Base-by-base conservation (phyloP, 2,113 vertebrate genomes). In the Ramphastos sulfuratus region DNA sequence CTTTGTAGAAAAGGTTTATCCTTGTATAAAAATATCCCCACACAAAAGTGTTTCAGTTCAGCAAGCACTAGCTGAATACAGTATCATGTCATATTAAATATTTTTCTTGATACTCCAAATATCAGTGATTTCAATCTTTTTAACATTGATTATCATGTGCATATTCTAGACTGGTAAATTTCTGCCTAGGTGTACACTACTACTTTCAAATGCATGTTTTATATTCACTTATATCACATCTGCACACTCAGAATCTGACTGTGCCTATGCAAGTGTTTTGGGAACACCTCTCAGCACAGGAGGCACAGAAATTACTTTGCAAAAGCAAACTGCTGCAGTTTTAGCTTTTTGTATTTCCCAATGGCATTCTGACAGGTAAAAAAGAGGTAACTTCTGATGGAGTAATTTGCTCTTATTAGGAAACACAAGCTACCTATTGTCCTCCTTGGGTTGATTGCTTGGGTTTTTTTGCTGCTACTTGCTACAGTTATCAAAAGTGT, bases 131-230 rank as follows among this genome's bases (percentile, higher is more conserved):
- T 80, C 3, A 30, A 9, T 6, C 44, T 61, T 70, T 89, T 87
- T 74, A n/a, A n/a, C 18, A 39, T 52, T 19, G 24, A 1, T 74
- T 14, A 8, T 12, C 1, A 0, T 18, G 5, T n/a, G 78, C 5
- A 8, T 3, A 25, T 60, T 39, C 20, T n/a, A 76, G 27, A 79
- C 8, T 3, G 0, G 21, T 31, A 87, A 85, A 87, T 46, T 92
- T 55, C 42, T 35, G 25, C 19, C 21, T n/a, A 67, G 15, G 15
- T 27, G 35, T 66, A 35, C 7, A 48, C 33, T 85, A 6, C 1
- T 33, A 19, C 8, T 83, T 63, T 55, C 64, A 54, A 70, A 19
- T 75, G 21, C 3, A 1, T 18, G 60, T 48, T 86, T 79, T 67
- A 16, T 50, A 67, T 56, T 80, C 3, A 85, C 56, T 75, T 73